Conservation (phyloP, 2,797 vertebrate genomes). For the Phoeniculus purpureus region DNA sequence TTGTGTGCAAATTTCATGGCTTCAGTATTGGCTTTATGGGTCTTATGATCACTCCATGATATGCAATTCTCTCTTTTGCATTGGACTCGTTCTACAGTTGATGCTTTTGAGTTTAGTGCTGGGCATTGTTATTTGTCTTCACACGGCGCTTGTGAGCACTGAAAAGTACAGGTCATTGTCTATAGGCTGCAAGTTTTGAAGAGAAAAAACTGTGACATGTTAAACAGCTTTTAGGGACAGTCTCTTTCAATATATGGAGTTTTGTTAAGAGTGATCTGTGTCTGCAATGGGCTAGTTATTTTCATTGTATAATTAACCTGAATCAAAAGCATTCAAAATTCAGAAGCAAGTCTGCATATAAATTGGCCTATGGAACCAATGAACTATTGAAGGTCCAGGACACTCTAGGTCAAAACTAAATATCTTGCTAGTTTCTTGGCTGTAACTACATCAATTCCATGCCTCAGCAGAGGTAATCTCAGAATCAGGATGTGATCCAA, state of each 20-base stretch:
- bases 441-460: neutral
- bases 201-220: neutral
- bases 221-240: neutral
- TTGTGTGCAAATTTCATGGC: conserved; percentile 14
- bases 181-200: neutral
- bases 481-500: neutral
- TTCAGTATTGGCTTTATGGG: conserved; percentile 39
- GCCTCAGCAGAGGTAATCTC: neutral
- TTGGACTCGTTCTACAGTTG: conserved; percentile 1
- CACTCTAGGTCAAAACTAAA: neutral
- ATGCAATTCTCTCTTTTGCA: neutral
- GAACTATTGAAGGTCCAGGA: neutral
- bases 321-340: neutral
- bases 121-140: neutral
- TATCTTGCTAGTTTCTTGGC: neutral
- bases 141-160: conserved; percentile 11
- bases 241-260: neutral
- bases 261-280: neutral
- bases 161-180: conserved; percentile 21
- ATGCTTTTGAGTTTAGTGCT: neutral
- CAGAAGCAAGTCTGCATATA: neutral
- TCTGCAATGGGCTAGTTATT: neutral
- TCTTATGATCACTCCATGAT: neutral
- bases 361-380: neutral
- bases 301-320: neutral